Evolutionary conservation across 2,797 vertebrate species (phyloP).

Genomic region (Leptoclinus maculatus): DNA sequence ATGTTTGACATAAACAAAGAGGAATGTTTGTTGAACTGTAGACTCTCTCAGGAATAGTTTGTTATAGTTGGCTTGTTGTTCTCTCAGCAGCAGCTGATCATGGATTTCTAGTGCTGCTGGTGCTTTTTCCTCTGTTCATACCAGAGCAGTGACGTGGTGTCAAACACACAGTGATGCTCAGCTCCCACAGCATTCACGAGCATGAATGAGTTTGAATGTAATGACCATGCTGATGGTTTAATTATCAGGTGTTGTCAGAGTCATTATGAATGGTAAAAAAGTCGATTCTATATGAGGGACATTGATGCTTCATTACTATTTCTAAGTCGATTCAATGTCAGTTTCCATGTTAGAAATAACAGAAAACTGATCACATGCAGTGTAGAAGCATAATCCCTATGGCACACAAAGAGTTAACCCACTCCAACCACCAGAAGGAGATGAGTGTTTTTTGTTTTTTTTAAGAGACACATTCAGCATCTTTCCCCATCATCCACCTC

Average conservation of each 20-base stretch:
- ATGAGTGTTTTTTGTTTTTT: constrained; percentile 11
- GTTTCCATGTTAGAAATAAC: not conserved
- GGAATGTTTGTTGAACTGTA: constrained; percentile 7
- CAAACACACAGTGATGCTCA: constrained; percentile 18
- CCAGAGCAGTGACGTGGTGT: constrained; percentile 57
- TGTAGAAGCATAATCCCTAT: not conserved
- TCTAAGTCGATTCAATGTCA: not conserved
- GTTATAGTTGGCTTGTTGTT: constrained; percentile 23
- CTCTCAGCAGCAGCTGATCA: constrained; percentile 35
- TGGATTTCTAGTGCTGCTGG: constrained; percentile 31
- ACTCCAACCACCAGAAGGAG: constrained; percentile 22
- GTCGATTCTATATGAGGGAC: not conserved
- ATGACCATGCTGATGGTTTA: not conserved
- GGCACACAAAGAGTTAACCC: constrained; percentile 27
- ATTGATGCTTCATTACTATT: not conserved
- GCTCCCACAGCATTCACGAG: not conserved
- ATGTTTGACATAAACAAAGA: constrained; percentile 15
- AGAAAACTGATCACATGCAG: not conserved
- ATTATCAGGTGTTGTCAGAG: not conserved
- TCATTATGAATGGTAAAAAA: not conserved
- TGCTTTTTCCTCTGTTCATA: constrained; percentile 50
- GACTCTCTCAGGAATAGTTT: constrained; percentile 12
- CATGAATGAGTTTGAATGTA: not conserved
- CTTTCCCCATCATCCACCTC: constrained; percentile 34
- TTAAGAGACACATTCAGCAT: constrained; percentile 38